Evolutionary conservation across 1,140 invertebrate species (phyloP).

Genomic region (Panagrolaimus sp.): DNA sequence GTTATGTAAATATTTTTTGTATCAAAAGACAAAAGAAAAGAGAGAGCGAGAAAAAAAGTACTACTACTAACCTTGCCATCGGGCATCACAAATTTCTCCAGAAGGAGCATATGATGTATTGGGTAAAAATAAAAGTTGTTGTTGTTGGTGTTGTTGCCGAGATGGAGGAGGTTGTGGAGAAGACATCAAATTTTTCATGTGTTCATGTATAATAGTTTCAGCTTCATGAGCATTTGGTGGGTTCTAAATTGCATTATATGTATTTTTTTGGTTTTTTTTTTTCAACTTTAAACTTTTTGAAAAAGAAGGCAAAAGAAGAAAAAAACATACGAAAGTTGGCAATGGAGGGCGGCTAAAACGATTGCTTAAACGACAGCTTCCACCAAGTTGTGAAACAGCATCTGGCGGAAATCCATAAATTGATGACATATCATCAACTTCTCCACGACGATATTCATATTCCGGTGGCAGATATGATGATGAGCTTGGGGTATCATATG

Average conservation of each 20-base stretch:
- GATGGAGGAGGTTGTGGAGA: constrained; percentile 18
- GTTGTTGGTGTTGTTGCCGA: constrained; percentile 20
- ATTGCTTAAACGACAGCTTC: constrained; percentile 14
- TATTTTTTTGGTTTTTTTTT: not conserved
- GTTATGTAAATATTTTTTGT: not conserved
- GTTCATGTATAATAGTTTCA: constrained; percentile 32
- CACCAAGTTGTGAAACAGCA: constrained; percentile 10
- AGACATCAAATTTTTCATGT: constrained; percentile 35
- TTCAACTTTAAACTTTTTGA: not conserved
- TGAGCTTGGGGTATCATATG: too few species aligned
- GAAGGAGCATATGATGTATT: constrained; percentile 23
- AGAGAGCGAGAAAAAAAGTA: not conserved
- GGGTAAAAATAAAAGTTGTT: constrained; percentile 28
- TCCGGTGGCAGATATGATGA: not conserved
- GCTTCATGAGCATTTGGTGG: constrained; percentile 36
- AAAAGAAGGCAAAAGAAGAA: not conserved
- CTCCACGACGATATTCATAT: not conserved
- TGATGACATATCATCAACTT: constrained; percentile 7
- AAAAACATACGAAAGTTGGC: constrained; percentile 5
- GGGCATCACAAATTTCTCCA: constrained; percentile 32
- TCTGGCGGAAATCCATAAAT: constrained; percentile 17
- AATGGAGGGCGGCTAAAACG: not conserved
- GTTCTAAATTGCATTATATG: constrained; percentile 18
- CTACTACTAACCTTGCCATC: constrained; percentile 15
- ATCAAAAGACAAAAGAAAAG: not conserved